Base-by-base conservation (phyloP, 2,888 invertebrate species). In the Galerucella pusilla region DNA sequence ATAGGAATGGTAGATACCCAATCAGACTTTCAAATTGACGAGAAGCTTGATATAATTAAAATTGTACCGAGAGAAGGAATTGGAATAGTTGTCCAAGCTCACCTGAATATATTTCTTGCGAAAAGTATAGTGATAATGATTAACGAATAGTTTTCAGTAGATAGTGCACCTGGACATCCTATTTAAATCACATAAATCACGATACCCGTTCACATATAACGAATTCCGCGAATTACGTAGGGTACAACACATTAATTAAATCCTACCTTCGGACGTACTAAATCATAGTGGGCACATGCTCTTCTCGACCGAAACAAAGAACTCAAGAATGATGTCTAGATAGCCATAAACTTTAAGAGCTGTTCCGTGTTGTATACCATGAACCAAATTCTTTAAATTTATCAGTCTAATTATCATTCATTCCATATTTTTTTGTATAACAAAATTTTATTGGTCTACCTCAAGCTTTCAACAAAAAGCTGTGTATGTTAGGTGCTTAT, bases 311-410 rank as follows among this genome's bases (percentile, higher is more conserved):
- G 66, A 60, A 72, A 72, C 72, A 72, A 72, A 72, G 72, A 72
- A 61, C 72, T 72, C 59, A 72, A 72, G 72, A 67, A 72, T 67
- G 66, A 72, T 66, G 66, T 72, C 66, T 72, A 72, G 72, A 72
- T 72, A 72, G 72, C 72, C 72, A 60, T 66, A 72, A 67, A 66
- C 66, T 28, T 46, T 72, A 66, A 72, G 16, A 72, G 72, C 72
- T 72, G 72, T 72, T 72, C 72, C 66, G 66, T 67, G 72, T 72
- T 67, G 66, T 72, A 72, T 60, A 66, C 28, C 60, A 67, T 60
- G 66, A 49, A 72, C 60, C 72, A 72, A 72, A 72, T 72, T 46
- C 66, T 52, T 61, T 11, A 60, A 46, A 49, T 46, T 66, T 67
- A 70, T 70, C n/a, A 63, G 42, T 52, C 6, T 52, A 52, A 52